Percentiles rank a stretch among this genome's conserved stretches.
phyloP scores from a whole-genome alignment of 2,113 vertebrate species.

The Anoura caudifer region DNA sequence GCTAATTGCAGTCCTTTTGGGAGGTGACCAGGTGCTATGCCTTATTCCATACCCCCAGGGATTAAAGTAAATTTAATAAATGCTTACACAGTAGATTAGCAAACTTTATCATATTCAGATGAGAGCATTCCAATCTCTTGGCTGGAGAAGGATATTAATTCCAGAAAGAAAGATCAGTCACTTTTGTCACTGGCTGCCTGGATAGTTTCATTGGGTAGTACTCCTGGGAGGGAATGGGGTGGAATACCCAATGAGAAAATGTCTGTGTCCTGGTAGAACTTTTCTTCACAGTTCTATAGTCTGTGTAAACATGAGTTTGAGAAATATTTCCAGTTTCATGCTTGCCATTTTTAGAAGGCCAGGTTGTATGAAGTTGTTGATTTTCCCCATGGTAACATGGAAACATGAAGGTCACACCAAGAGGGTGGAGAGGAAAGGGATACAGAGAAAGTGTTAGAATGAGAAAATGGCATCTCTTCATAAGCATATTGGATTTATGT shows the following conservation, averaged over 20 bases:
- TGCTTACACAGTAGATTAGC: not conserved
- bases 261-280: not conserved
- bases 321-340: slow-evolving; percentile 29
- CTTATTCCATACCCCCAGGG: not conserved
- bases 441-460: not conserved
- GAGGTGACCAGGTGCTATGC: not conserved
- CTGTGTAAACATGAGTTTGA: slow-evolving; percentile 28
- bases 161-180: not conserved
- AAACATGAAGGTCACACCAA: slow-evolving; percentile 1
- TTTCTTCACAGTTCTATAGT: not conserved
- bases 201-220: not conserved
- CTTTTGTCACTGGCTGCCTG: not conserved
- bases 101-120: not conserved
- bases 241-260: slow-evolving; percentile 36
- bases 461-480: not conserved
- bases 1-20: not conserved
- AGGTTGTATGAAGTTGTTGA: not conserved
- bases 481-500: not conserved
- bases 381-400: slow-evolving; percentile 12
- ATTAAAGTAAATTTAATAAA: slow-evolving; percentile 12
- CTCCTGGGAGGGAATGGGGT: not conserved
- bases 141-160: not conserved
- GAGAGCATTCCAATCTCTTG: not conserved
- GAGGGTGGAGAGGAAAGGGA: not conserved
- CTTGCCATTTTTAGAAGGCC: not conserved